Evolutionary conservation across 1,140 invertebrate species (phyloP).

Genomic region (Drosophila ironensis): DNA sequence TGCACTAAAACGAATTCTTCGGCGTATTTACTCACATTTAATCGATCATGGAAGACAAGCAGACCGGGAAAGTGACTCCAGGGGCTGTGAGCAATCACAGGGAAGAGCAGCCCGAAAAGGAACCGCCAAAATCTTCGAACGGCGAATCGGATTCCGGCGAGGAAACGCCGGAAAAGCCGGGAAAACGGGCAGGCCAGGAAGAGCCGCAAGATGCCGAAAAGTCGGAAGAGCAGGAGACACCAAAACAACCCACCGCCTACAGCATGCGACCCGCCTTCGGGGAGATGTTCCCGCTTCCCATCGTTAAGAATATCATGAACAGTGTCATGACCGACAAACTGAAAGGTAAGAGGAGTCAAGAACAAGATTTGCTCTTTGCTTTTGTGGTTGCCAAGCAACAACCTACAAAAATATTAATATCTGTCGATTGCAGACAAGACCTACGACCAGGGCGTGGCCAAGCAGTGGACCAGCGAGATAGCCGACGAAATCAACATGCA

Average conservation of each 20-base stretch:
- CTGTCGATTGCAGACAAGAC: constrained; percentile 39
- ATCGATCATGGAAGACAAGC: constrained; percentile 16
- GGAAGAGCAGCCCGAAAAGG: constrained; percentile 9
- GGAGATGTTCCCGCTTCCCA: constrained; percentile 64
- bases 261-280: constrained; percentile 70
- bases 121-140: background rate
- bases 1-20: no score
- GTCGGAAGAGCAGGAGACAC: constrained; percentile 8
- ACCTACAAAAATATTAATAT: no score
- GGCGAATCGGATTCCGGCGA: background rate
- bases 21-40: no score
- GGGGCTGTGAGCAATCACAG: no score
- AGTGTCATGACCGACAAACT: constrained; percentile 56
- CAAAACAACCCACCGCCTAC: constrained; percentile 49
- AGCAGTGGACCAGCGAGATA: constrained; percentile 55
- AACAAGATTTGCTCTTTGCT: no score
- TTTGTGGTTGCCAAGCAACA: constrained; percentile 56
- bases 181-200: background rate
- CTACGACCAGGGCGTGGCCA: constrained; percentile 57
- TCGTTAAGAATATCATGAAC: constrained; percentile 54
- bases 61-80: constrained; percentile 2
- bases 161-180: background rate
- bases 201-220: no score
- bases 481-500: constrained; percentile 64
- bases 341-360: constrained; percentile 46